A percentile compares a stretch with the other conserved stretches of the same genome.
These are phyloP conservation scores for Fregata magnificens DNA, from an alignment of 2,113 vertebrate genomes.

Conservation along the genomic window DNA sequence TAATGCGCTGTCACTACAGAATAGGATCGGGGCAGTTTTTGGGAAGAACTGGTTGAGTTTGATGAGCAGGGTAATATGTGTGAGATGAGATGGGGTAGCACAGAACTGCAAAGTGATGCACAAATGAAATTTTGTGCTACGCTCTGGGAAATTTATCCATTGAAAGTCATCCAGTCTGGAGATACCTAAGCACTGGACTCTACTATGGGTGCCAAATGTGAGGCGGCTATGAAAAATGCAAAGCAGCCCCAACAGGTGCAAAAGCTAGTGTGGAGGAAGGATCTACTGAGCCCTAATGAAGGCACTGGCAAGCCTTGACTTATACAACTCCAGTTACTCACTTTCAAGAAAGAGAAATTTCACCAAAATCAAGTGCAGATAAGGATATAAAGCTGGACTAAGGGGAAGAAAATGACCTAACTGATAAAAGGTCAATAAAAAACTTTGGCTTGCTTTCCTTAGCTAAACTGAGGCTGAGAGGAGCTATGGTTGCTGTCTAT, in stretches of 20 bases:
- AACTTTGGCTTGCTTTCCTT: neutral
- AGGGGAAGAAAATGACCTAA: neutral
- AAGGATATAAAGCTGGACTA: neutral
- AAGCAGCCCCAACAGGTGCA: neutral
- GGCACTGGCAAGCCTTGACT: neutral
- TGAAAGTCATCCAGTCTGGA: neutral
- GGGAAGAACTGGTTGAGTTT: neutral
- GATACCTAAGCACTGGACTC: neutral
- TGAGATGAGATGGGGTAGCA: neutral
- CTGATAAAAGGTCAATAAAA: neutral
- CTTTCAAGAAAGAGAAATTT: neutral
- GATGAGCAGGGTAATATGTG: neutral
- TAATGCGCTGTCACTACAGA: neutral
- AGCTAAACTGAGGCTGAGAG: neutral
- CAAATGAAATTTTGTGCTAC: neutral
- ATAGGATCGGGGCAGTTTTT: neutral
- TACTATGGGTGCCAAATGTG: rapidly evolving
- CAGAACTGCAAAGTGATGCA: neutral
- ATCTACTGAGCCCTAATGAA: neutral
- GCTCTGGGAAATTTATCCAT: neutral
- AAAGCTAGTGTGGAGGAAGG: neutral
- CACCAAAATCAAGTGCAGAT: neutral
- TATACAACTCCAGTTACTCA: neutral
- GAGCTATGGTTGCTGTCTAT: neutral
- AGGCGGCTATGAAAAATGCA: neutral